These are phyloP conservation scores for Conus canariensis DNA, from an alignment of 2,888 invertebrate genomes.

Conservation along the genomic window DNA sequence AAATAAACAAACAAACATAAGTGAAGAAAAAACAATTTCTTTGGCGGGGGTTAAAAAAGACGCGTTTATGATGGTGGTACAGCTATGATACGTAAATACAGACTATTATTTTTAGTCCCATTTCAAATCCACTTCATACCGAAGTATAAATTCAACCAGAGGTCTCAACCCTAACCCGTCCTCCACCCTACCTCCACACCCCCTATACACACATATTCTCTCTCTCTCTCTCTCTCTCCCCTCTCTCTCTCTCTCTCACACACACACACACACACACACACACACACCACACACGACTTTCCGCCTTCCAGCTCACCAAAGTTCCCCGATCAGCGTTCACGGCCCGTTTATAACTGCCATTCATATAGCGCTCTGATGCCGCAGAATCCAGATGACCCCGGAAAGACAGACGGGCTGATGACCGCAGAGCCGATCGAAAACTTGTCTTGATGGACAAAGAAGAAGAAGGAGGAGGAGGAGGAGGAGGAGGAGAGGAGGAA, in stretches of 20 bases:
- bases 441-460: constrained; percentile 58
- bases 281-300: background rate
- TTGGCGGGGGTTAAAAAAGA: too few relatives aligned
- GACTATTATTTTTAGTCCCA: too few relatives aligned
- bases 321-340: constrained; percentile 41
- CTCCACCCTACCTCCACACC: background rate
- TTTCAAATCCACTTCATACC: too few relatives aligned
- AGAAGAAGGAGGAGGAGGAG: background rate
- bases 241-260: background rate
- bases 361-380: constrained; percentile 37
- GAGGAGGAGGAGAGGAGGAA: background rate
- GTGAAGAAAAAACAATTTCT: too few relatives aligned
- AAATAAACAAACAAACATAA: too few relatives aligned
- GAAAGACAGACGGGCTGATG: constrained; percentile 71
- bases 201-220: background rate
- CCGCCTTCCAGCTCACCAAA: constrained; percentile 17
- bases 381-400: constrained; percentile 64
- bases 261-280: background rate
- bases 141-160: too few relatives aligned
- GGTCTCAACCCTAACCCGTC: too few relatives aligned
- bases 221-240: background rate
- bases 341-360: constrained; percentile 33
- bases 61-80: too few relatives aligned
- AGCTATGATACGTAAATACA: too few relatives aligned
- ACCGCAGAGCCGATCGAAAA: constrained; percentile 68